Evolutionary conservation across 2,888 invertebrate genomes (phyloP), one percentile per base, ranked within the genome.

Genomic region (Dolichopus griseipennis): DNA sequence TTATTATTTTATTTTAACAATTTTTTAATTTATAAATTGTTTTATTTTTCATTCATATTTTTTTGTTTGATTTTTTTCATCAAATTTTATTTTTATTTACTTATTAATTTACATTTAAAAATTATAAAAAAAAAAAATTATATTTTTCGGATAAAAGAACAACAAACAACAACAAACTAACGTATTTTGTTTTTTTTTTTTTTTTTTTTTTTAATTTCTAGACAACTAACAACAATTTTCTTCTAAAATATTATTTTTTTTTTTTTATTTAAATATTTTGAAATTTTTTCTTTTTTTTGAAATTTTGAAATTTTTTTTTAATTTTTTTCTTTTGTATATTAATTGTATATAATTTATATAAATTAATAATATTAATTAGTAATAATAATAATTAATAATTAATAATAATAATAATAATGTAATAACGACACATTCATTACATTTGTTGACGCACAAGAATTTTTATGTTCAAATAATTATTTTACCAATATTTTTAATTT

Each of bases 161-260:
- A 52, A 52, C 52, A 52, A 52, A 52, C 52, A 52, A 52, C 52
- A 52, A 52, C 52, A 52, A 52, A 52, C 18, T 52, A 52, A 18
- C 69, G 67, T 65, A 70, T 68, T 27, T 27, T 27, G 2, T 69
- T 67, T 68, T 67, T 71, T 71, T 71, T 69, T 71, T 71, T 69
- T 71, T 70, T 69, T 64, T 71, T 71, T 70, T 64, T 64, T 69
- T 69, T 67, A 67, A 70, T 69, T 70, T 70, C 70, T 70, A 71
- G 70, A 71, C 71, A 71, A 71, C 70, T 69, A 71, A 71, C 71
- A 71, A 71, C 71, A 71, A 71, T 70, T 68, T 69, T 69, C 69
- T 71, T 69, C 69, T 69, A 71, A 70, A 70, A 70, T 68, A 70
- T 69, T 70, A 65, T 64, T 68, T 63, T 69, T 68, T 70, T 69